These are phyloP conservation scores for Amazona finschi DNA, from an alignment of 2,797 vertebrate species.

Conservation along the genomic window DNA sequence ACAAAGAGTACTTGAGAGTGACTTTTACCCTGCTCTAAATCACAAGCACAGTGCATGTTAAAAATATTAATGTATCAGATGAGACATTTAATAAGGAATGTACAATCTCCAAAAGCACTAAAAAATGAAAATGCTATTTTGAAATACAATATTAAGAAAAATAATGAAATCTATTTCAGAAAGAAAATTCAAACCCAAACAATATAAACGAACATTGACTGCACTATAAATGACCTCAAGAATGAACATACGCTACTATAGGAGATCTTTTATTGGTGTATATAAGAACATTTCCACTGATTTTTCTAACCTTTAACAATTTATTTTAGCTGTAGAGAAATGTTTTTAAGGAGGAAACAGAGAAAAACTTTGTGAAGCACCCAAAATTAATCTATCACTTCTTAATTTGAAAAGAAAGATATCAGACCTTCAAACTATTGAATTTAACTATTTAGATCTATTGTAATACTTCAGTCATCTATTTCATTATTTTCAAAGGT, in stretches of 20 bases:
- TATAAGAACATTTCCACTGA: background rate
- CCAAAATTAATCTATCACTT: background rate
- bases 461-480: background rate
- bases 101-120: background rate
- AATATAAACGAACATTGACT: background rate
- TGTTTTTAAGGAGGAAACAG: background rate
- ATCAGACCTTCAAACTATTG: background rate
- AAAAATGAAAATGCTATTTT: background rate
- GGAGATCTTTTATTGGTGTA: background rate
- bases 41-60: background rate
- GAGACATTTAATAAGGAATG: background rate
- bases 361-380: background rate
- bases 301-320: background rate
- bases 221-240: background rate
- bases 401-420: slow-evolving; percentile 4
- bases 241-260: background rate
- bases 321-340: background rate
- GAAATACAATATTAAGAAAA: background rate
- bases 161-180: background rate
- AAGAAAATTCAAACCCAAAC: background rate
- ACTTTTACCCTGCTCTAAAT: background rate
- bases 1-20: background rate
- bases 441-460: background rate
- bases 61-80: background rate
- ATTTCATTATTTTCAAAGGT: slow-evolving; percentile 7